phyloP scores from a whole-genome alignment of 2,113 vertebrate species.

The Pseudorectes ferrugineus region DNA sequence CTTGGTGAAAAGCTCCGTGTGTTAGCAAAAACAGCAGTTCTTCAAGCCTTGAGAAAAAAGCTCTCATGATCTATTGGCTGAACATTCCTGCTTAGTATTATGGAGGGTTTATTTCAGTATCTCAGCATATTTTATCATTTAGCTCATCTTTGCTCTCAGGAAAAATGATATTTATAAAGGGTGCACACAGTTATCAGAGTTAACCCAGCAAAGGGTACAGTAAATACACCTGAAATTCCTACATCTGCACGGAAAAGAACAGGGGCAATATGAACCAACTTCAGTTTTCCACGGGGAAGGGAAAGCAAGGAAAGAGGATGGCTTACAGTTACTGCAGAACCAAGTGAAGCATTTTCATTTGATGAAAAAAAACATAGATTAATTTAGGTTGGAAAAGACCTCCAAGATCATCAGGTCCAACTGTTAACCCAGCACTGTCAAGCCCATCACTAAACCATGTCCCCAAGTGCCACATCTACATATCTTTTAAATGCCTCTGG shows the following conservation, averaged over 20 bases:
- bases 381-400: not conserved
- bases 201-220: not conserved
- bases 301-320: not conserved
- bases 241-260: not conserved
- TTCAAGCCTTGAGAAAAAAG: not conserved
- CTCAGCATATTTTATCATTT: not conserved
- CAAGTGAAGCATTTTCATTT: not conserved
- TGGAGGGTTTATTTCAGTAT: not conserved
- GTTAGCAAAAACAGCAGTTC: not conserved
- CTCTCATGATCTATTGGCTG: not conserved
- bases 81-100: not conserved
- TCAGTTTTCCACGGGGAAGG: not conserved
- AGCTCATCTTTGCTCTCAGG: not conserved
- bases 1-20: not conserved
- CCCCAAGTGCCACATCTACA: not conserved
- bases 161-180: not conserved
- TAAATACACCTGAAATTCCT: not conserved
- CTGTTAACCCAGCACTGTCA: not conserved
- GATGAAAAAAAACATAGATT: not conserved
- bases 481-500: not conserved
- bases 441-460: not conserved
- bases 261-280: not conserved
- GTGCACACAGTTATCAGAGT: fast-evolving
- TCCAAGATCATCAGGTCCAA: not conserved
- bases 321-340: not conserved